phyloP scores from a whole-genome alignment of 2,797 vertebrate species.

The Coranthus polyacanthus region DNA sequence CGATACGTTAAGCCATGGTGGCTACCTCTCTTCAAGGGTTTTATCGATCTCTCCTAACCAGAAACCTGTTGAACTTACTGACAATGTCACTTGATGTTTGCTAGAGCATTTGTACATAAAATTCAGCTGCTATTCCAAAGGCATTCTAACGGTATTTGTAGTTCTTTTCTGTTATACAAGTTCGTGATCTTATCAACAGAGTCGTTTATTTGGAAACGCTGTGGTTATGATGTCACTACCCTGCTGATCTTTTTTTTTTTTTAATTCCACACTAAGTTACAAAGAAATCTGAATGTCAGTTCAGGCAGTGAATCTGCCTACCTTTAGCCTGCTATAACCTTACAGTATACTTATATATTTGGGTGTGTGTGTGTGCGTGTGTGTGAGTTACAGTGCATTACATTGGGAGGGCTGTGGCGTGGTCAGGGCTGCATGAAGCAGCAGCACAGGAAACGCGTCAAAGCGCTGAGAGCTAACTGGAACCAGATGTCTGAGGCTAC shows the following conservation, averaged over 20 bases:
- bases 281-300: too few relatives aligned
- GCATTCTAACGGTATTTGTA: not conserved
- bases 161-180: too few relatives aligned
- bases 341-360: too few relatives aligned
- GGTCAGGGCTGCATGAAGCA: slow-evolving; percentile 75
- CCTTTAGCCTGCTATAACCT: too few relatives aligned
- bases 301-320: too few relatives aligned
- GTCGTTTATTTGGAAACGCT: too few relatives aligned
- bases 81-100: too few relatives aligned
- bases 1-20: not conserved
- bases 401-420: slow-evolving; percentile 79
- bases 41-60: not conserved
- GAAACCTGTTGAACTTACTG: not conserved
- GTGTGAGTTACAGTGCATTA: slow-evolving; percentile 46
- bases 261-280: too few relatives aligned
- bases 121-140: slow-evolving; percentile 5
- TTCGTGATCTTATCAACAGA: too few relatives aligned
- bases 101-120: not conserved
- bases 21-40: not conserved
- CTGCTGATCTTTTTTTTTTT: slow-evolving; percentile 8
- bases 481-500: slow-evolving; percentile 88
- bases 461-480: slow-evolving; percentile 82
- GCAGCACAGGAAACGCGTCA: slow-evolving; percentile 88
- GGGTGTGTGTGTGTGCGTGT: slow-evolving; percentile 5
- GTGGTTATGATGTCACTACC: too few relatives aligned